Base-by-base conservation (phyloP, 2,113 vertebrate species). In the Urocolius indicus region DNA sequence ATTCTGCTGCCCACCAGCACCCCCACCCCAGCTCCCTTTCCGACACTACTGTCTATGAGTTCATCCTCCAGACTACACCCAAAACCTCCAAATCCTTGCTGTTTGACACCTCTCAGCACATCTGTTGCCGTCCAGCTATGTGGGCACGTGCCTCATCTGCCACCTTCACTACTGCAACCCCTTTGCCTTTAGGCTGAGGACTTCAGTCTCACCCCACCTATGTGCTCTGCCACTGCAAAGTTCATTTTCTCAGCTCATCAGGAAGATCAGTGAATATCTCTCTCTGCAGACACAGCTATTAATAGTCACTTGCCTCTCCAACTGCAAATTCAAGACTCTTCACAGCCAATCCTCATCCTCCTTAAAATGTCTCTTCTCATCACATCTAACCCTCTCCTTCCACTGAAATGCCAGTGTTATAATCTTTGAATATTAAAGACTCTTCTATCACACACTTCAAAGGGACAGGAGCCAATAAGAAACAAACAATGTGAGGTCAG, bases 401-500 rank as follows among this genome's bases (percentile, higher is more conserved):
- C 48, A 8, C 76, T 30, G 45, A 55, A 83, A 76, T 5, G 19
- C 36, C 82, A 17, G 10, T 2, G 49, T 87, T 82, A 87, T 89
- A 63, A 87, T 79, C 81, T 51, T 5, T 30, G 62, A 79, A 88
- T 88, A 93, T 85, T 73, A 73, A 89, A 76, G 84, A 24, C 11
- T n/a, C 30, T 45, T 72, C 61, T 6, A 12, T 38, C 48, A 14
- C 24, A 2, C 71, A 54, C 89, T 94, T 85, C 84, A 84, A 91
- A 96, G 82, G 87, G 13, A 45, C 87, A 93, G 77, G 57, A 90
- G 62, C 54, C 71, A 75, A 20, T 38, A 58, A 87, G 89, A 75
- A 84, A 84, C 80, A 89, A 95, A 92, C 78, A 91, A 65, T 82
- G 34, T 3, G 87, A 95, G 89, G 73, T 91, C 91, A 52, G 73